Evolutionary conservation across 2,113 vertebrate genomes (phyloP).

Genomic region (Nematolebias whitei): DNA sequence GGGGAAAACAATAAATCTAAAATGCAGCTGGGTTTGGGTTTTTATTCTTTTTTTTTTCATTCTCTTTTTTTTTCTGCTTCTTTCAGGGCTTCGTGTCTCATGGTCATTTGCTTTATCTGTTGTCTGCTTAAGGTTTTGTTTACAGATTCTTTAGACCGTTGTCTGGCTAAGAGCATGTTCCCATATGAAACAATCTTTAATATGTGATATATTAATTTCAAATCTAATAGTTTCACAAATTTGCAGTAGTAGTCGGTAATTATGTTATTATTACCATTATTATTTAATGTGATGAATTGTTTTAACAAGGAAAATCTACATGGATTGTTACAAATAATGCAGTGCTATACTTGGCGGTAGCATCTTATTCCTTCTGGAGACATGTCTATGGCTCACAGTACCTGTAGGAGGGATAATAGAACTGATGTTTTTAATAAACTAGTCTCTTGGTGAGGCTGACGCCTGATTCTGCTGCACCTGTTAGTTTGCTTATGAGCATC

Average conservation of each 20-base stretch:
- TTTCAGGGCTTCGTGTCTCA: neutral
- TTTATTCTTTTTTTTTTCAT: neutral
- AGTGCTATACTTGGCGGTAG: neutral
- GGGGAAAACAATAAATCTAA: slow-evolving; percentile 5
- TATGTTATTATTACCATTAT: no score
- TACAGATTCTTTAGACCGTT: no score
- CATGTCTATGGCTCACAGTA: neutral
- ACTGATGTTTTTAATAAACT: slow-evolving; percentile 20
- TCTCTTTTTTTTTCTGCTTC: neutral
- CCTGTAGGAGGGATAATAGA: slow-evolving; percentile 4
- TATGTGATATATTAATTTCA: no score
- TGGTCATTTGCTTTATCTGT: no score
- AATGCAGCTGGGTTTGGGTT: neutral
- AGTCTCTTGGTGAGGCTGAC: slow-evolving; percentile 18
- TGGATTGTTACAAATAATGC: neutral
- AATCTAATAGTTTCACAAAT: no score
- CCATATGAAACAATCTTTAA: no score
- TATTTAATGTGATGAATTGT: neutral
- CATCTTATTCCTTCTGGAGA: neutral
- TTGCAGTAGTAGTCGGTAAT: no score
- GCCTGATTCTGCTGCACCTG: slow-evolving; percentile 31
- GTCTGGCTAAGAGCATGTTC: no score
- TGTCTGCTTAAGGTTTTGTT: no score
- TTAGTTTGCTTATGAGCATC: slow-evolving; percentile 20
- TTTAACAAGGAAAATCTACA: neutral